Base-by-base conservation (phyloP, 2,888 invertebrate genomes). In the Horisme vitalbata region DNA sequence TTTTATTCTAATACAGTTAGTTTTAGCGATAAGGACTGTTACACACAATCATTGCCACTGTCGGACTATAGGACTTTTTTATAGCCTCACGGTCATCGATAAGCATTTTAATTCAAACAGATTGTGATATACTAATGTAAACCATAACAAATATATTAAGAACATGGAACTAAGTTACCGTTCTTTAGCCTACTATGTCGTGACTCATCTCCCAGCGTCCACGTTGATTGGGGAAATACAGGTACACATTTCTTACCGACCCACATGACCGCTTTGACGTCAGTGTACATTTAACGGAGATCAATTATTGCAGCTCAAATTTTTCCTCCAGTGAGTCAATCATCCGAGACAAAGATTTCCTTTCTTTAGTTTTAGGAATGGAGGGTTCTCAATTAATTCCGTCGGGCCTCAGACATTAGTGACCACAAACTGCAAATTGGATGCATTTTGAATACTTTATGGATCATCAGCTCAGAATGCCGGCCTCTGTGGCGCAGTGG, bases 161-260 rank as follows among this genome's bases (percentile, higher is more conserved):
- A n/a, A 30, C 13, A 13, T 3, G n/a, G 5, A 26, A 9, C 23
- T 24, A 7, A 23, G 10, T 27, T 8, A 14, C 20, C 9, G n/a
- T 26, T 20, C 3, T 7, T 21, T 35, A 14, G 2, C 21, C 15
- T 14, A 27, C 15, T 32, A 15, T 35, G 28, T 31, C 20, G 68
- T 87, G 85, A 85, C 75, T 86, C 83, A 86, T 65, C 68, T 55
- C 64, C 50, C 63, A 56, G 58, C 77, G 71, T 74, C 62, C 61
- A 46, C 61, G 53, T 49, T 61, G 52, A 68, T 74, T 79, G 79
- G 87, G 84, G 79, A 86, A 86, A 59, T 82, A 86, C 85, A 78
- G 52, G 59, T 64, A 47, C 59, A 63, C 71, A 79, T 78, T 74
- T 75, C 74, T 73, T 67, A 57, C 60, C 65, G 58, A 61, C 55